Evolutionary conservation across 30 jellyfish, hydroid and myxozoan genomes (phyloP).

Genomic region (Hydractinia echinata): DNA sequence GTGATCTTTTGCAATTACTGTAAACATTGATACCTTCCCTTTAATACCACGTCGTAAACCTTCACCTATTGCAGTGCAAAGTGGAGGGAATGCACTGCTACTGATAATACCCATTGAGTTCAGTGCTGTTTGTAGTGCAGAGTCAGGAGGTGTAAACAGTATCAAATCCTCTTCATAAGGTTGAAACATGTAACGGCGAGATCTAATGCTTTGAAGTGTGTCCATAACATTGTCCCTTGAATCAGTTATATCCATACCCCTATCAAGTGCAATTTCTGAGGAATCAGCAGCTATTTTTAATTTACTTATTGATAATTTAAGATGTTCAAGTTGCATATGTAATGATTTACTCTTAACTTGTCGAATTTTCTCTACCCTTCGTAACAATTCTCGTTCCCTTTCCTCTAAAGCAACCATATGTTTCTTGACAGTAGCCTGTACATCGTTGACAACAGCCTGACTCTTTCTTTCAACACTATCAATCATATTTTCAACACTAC

Average conservation of each 20-base stretch:
- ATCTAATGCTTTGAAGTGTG: conserved; percentile 51
- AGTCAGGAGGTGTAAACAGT: conserved; percentile 96
- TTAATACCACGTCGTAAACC: conserved; percentile 83
- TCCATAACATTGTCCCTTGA: conserved; percentile 35
- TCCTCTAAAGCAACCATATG: conserved; percentile 96
- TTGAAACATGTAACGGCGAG: conserved; percentile 47
- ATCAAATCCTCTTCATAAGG: conserved; percentile 97
- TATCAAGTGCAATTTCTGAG: conserved; percentile 50
- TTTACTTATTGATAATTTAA: conserved; percentile 43
- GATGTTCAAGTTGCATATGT: conserved; percentile 51
- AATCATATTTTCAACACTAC: conserved; percentile 54
- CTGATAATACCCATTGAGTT: conserved; percentile 87
- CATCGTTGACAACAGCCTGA: conserved; percentile 65
- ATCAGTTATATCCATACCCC: conserved; percentile 44
- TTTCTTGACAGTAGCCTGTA: conserved; percentile 77
- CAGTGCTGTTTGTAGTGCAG: conserved; percentile 94
- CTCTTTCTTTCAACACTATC: conserved; percentile 79
- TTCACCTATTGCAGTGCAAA: conserved; percentile 99
- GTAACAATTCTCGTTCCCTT: conserved; percentile 80
- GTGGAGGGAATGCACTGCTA: conserved; percentile 97
- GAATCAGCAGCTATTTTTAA: conserved; percentile 57
- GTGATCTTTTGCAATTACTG: conserved; percentile 96
- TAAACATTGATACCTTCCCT: conserved; percentile 81
- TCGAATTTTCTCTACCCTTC: conserved; percentile 82
- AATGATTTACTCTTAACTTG: conserved; percentile 92